phyloP scores from a whole-genome alignment of 2,113 vertebrate species.

The Megaleporinus macrocephalus region DNA sequence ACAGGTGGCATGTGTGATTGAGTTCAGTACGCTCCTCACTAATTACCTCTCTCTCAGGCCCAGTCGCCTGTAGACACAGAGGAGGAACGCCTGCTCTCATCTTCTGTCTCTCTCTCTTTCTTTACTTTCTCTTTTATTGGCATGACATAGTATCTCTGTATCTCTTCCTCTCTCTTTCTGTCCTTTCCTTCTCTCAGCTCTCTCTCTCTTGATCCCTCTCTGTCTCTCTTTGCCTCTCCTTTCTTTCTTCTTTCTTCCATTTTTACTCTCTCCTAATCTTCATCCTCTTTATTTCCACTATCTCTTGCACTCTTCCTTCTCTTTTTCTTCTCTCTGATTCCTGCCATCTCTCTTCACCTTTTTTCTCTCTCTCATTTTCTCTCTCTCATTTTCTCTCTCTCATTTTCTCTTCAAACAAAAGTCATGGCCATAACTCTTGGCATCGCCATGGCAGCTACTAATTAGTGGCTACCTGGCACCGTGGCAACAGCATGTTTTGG shows the following conservation, averaged over 20 bases:
- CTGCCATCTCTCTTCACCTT: too few relatives aligned
- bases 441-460: slow-evolving; percentile 63
- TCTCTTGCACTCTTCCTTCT: too few relatives aligned
- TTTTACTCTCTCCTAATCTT: too few relatives aligned
- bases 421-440: slow-evolving; percentile 58
- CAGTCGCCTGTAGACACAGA: slow-evolving; percentile 39
- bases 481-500: slow-evolving; percentile 29
- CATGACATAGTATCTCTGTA: neutral
- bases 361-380: too few relatives aligned
- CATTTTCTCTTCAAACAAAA: slow-evolving; percentile 58
- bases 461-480: slow-evolving; percentile 70
- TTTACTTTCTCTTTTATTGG: neutral
- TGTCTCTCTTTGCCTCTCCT: too few relatives aligned
- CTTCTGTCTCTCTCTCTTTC: slow-evolving; percentile 6
- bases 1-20: slow-evolving; percentile 59
- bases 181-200: too few relatives aligned
- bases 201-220: too few relatives aligned
- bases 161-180: too few relatives aligned
- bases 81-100: slow-evolving; percentile 48
- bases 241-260: too few relatives aligned
- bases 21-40: slow-evolving; percentile 49
- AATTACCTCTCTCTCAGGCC: slow-evolving; percentile 57
- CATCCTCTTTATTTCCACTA: too few relatives aligned
- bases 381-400: too few relatives aligned
- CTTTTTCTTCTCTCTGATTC: too few relatives aligned